Conservation (phyloP, 2,888 invertebrate genomes). For the Nemoura dubitans region DNA sequence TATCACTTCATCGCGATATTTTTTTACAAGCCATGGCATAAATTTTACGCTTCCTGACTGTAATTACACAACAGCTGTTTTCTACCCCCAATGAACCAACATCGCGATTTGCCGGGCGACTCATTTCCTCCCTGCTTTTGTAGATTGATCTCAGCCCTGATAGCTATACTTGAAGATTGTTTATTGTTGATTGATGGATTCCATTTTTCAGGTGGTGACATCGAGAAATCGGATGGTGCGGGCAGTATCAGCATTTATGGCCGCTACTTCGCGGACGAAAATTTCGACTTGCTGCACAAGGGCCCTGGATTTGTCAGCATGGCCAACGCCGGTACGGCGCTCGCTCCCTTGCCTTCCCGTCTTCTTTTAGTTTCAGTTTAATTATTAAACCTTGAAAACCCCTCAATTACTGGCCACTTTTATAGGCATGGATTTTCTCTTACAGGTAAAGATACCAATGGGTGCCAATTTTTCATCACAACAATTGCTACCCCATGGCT, state of each 20-base stretch:
- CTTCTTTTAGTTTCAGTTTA: no score
- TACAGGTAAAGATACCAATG: conserved; percentile 85
- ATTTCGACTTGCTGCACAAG: conserved; percentile 80
- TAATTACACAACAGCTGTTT: no score
- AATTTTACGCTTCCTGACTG: neutral
- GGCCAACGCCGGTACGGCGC: conserved; percentile 78
- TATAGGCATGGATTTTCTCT: neutral
- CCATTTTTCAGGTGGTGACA: conserved; percentile 76
- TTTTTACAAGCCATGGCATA: neutral
- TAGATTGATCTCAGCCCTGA: neutral
- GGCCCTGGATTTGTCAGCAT: conserved; percentile 88
- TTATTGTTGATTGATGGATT: no score
- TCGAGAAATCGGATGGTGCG: conserved; percentile 80
- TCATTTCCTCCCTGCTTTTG: no score
- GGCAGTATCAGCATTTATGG: conserved; percentile 90
- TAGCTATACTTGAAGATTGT: neutral
- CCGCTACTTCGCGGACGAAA: conserved; percentile 86
- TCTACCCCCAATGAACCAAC: no score
- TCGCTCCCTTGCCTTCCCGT: no score
- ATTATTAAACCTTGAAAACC: no score
- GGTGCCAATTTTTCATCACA: conserved; percentile 95
- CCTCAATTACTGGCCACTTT: neutral
- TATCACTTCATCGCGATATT: neutral
- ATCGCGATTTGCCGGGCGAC: no score
- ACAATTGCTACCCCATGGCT: conserved; percentile 87